Evolutionary conservation across 2,797 vertebrate species (phyloP), one percentile per base, ranked within the genome.

Genomic region (Sorex maritimensis): DNA sequence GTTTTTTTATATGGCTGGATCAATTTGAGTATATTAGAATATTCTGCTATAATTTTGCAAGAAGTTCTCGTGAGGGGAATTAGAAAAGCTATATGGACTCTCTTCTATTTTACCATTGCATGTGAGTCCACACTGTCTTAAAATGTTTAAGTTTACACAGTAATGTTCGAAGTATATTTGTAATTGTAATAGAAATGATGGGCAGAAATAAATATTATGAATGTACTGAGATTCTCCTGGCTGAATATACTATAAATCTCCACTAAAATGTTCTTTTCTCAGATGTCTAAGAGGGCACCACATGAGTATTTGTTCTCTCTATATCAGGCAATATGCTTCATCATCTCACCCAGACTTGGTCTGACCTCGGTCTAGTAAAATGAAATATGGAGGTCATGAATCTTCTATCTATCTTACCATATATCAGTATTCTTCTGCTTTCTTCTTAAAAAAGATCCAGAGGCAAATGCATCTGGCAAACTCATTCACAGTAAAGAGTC

Each of bases 71-170:
- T 5, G 52, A 49, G 12, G 30, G 34, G 71, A 86, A 63, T 24
- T 81, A 6, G n/a, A 23, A 9, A 88, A 34, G n/a, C 3, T 65
- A 38, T 24, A 30, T 10, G 10, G 55, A 58, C 68, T 91, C 3
- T 85, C 28, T 44, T 88, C 84, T 6, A 80, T 69, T 84, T 93
- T 69, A 87, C 28, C 12, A 80, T 55, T 69, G 34, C 23, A 55
- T 77, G 4, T 71, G 6, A 91, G 71, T 52, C 21, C 84, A 88
- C 6, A 84, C 49, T 91, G 26, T 19, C 41, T 84, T 91, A 38
- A 58, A 81, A 38, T 23, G 14, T 71, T 58, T 78, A 74, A 11
- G 3, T 88, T 73, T 67, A 73, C 82, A 77, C 68, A 79, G 55
- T 4, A 85, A 69, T 63, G 68, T 74, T 74, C 65, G 52, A 41